Evolutionary conservation across 2,113 vertebrate genomes (phyloP), one percentile per base, ranked within the genome.

Genomic region (Saiga tatarica): DNA sequence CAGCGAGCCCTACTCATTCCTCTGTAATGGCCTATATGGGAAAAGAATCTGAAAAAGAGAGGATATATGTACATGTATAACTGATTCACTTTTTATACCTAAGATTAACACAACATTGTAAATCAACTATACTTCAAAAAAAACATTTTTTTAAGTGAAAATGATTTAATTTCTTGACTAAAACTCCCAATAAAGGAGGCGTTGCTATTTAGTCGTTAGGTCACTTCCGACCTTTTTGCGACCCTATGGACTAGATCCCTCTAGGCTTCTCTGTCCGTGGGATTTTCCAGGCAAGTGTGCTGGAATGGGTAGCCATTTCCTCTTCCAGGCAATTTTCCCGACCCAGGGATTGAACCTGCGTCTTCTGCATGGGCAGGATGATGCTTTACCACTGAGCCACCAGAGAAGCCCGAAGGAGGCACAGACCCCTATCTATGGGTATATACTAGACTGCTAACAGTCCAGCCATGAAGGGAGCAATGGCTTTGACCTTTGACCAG

Each of bases 1-100:
- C 36, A 13, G 71, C 1, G 71, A 14, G 6, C 71, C 23, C 36
- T 42, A 0, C 21, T 42, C 21, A 25, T 0, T 3, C 12, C 71
- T 25, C 36, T 74, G 71, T 25, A 42, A 26, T 26, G 71, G 71
- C 11, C 71, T 42, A 25, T 1, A 2, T 42, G 23, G 11, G 71
- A 7, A 74, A 42, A 42, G 36, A 25, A 25, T 26, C 36, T 39
- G 6, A 25, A 71, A 3, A 39, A 26, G 21, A 25, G 23, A 6
- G 71, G 23, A 14, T 4, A 14, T 14, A 3, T 14, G 36, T 76
- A 26, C 3, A 14, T 6, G 36, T 3, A 39, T 13, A 13, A 14
- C 71, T 42, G 71, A 42, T 14, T 42, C 71, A 76, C 71, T 42
- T 7, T 14, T 21, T 7, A 42, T 2, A 7, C 71, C 36, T 25